Evolutionary conservation across 2,888 invertebrate genomes (phyloP).

Genomic region (Hypolimnas misippus): DNA sequence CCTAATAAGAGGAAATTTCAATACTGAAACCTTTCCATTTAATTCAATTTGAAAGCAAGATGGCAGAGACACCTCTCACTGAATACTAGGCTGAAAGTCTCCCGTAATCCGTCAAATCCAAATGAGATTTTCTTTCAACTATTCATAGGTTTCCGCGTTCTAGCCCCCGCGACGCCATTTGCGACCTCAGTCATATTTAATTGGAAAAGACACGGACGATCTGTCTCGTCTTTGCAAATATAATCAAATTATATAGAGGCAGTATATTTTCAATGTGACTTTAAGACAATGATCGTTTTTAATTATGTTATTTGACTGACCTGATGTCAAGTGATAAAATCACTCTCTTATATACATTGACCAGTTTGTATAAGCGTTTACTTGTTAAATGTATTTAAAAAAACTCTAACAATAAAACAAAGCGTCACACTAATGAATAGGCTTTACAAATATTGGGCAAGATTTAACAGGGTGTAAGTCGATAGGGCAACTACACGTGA

Average conservation of each 20-base stretch:
- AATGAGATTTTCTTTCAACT: slow-evolving; percentile 83
- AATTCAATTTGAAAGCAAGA: slow-evolving; percentile 72
- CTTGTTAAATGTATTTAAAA: neutral
- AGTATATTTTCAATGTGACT: neutral
- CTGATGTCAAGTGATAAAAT: no score
- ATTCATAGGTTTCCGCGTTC: slow-evolving; percentile 64
- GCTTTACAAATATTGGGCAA: slow-evolving; percentile 79
- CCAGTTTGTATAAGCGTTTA: neutral
- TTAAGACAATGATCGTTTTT: neutral
- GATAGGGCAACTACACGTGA: slow-evolving; percentile 56
- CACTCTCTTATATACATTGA: no score
- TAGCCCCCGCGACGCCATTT: slow-evolving; percentile 48
- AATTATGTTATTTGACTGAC: no score
- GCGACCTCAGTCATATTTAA: slow-evolving; percentile 48
- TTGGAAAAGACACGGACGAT: slow-evolving; percentile 34
- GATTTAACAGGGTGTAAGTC: slow-evolving; percentile 81
- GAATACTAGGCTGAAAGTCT: slow-evolving; percentile 74
- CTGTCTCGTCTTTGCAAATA: slow-evolving; percentile 23
- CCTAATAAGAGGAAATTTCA: slow-evolving; percentile 49
- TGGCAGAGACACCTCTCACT: slow-evolving; percentile 50
- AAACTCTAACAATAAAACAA: slow-evolving; percentile 66
- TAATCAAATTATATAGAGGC: slow-evolving; percentile 10
- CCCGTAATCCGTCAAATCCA: slow-evolving; percentile 82
- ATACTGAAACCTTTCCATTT: slow-evolving; percentile 61
- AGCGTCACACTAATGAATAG: slow-evolving; percentile 74